Conservation (phyloP, 1,140 invertebrate species). For the Anagrus nilaparvatae region DNA sequence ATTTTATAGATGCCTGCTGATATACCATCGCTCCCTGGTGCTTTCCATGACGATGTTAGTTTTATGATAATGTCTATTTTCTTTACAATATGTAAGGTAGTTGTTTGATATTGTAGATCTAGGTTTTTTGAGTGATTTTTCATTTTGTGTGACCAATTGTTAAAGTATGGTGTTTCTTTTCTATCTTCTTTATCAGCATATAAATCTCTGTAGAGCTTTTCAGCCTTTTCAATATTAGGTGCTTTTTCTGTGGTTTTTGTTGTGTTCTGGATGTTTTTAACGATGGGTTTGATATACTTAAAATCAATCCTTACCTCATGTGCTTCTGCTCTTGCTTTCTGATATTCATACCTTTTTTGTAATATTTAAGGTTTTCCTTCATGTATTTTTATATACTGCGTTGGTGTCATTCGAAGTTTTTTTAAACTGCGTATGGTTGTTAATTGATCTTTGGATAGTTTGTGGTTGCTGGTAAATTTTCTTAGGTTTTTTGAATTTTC, state of each 20-base stretch:
- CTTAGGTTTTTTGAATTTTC: too few species aligned
- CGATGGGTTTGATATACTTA: background rate
- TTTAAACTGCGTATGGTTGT: background rate
- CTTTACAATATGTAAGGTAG: background rate
- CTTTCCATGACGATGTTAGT: slow-evolving; percentile 11
- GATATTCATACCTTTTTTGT: background rate
- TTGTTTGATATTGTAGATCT: background rate
- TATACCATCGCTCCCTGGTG: slow-evolving; percentile 13
- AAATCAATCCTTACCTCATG: background rate
- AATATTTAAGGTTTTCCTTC: background rate
- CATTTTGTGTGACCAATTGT: background rate
- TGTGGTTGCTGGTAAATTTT: too few species aligned
- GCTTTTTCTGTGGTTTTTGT: background rate
- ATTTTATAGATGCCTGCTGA: slow-evolving; percentile 11
- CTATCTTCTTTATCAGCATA: background rate
- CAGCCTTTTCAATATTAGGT: background rate
- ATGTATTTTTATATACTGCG: background rate
- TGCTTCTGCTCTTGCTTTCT: background rate
- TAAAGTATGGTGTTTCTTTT: background rate
- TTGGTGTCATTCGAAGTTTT: background rate
- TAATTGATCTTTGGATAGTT: background rate
- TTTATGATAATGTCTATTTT: background rate
- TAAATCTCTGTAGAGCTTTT: background rate
- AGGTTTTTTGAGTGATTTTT: background rate
- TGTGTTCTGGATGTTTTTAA: background rate